These are phyloP conservation scores for Ditylenchus dipsaci DNA, from an alignment of 1,140 invertebrate species.

Conservation along the genomic window DNA sequence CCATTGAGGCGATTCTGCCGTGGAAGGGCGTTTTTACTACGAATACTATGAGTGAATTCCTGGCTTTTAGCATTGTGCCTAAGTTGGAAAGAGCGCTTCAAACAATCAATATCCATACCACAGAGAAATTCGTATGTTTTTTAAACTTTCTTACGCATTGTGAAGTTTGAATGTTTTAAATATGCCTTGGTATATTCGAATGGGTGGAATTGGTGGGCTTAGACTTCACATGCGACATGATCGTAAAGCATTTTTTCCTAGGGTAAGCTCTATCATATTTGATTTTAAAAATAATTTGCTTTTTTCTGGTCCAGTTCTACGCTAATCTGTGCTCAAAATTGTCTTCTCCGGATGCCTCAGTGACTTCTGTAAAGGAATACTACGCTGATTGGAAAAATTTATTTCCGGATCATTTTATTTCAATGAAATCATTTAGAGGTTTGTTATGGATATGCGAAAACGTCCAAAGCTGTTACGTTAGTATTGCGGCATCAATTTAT, in stretches of 20 bases:
- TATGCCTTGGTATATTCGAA: constrained; percentile 33
- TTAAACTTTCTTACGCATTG: too few species aligned
- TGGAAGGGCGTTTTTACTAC: constrained; percentile 80
- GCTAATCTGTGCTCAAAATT: constrained; percentile 35
- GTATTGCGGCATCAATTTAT: too few species aligned
- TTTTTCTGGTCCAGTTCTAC: constrained; percentile 38
- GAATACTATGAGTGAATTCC: constrained; percentile 40
- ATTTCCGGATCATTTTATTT: constrained; percentile 33
- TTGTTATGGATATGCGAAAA: too few species aligned
- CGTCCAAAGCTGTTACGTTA: too few species aligned
- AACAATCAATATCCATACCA: constrained; percentile 18
- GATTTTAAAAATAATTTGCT: neutral
- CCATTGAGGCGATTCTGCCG: constrained; percentile 80
- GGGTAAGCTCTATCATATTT: constrained; percentile 26
- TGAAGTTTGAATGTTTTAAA: neutral
- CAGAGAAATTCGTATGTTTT: constrained; percentile 23
- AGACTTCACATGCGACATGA: constrained; percentile 43
- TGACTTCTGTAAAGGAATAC: constrained; percentile 34
- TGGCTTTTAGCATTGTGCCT: constrained; percentile 50
- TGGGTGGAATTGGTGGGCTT: constrained; percentile 44
- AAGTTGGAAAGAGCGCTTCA: constrained; percentile 37
- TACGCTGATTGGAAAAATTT: constrained; percentile 45
- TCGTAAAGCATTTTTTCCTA: constrained; percentile 49
- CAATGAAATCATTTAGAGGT: constrained; percentile 28
- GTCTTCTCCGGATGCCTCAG: constrained; percentile 15